Base-by-base conservation (phyloP, 2,797 vertebrate genomes). In the Malacoctenus gilli region DNA sequence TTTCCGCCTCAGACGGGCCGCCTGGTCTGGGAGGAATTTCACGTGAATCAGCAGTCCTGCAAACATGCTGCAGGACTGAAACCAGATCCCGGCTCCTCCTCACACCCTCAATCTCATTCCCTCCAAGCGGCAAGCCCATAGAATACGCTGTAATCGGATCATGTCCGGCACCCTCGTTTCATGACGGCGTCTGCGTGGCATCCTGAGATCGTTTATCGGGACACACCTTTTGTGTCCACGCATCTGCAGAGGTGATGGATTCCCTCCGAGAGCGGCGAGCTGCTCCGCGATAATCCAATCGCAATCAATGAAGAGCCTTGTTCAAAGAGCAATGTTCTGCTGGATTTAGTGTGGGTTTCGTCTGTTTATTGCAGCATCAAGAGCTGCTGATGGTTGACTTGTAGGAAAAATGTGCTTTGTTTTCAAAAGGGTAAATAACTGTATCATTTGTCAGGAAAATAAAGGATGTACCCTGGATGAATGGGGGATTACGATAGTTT, bases 41-140 rank as follows among this genome's bases (percentile, higher is more conserved):
- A 42, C 55, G 61, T 84, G 84, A 86, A 87, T 89, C 80, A 90
- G 86, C 87, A 86, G 48, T 72, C 74, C 52, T 41, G 58, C 83
- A 49, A 68, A 59, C 16, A 41, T 64, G 68, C 82, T 81, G 77
- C 75, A 59, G 65, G 67, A 57, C 59, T 83, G 87, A 90, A 90
- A 90, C 77, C 72, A 67, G 84, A 89, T 77, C 63, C 62, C 8
- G 23, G 43, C 70, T 77, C 72, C 70, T 77, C 72, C 60, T 80
- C 75, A 77, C 75, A 71, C 70, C 60, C 61, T 34, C 12, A 73
- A 79, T 72, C 79, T 75, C 65, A 82, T 80, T 83, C 58, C 57
- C 35, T 60, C 79, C 55, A 75, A 77, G 46, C 70, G 72, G 68
- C 68, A 59, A 18, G 53, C 61, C 70, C 63, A 74, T 57, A 32